Conservation (phyloP, 2,113 vertebrate genomes). For the Sterrhoptilus dennistouni region DNA sequence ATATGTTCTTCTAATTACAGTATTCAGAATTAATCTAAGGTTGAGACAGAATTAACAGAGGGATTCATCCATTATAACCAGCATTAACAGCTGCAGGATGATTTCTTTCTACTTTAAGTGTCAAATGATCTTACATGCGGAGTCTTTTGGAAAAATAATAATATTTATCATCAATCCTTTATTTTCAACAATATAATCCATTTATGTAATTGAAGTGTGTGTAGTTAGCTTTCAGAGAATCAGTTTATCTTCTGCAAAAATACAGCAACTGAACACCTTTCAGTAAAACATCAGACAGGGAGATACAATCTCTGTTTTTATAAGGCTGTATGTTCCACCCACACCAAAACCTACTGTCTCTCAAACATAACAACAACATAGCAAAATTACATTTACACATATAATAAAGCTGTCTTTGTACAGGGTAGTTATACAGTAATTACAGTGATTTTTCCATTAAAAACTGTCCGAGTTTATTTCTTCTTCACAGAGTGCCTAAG, state of each 20-base stretch:
- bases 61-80: neutral
- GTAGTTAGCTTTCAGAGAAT: neutral
- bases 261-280: conserved; percentile 18
- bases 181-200: conserved; percentile 1
- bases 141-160: conserved; percentile 8
- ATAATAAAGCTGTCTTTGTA: conserved; percentile 50
- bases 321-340: conserved; percentile 27
- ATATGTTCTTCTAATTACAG: conserved; percentile 17
- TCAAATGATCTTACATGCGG: neutral
- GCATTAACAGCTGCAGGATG: neutral
- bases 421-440: conserved; percentile 39
- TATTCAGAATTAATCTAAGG: neutral
- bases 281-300: conserved; percentile 5
- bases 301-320: conserved; percentile 41
- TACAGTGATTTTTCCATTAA: conserved; percentile 23
- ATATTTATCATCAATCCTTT: conserved; percentile 25
- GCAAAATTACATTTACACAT: conserved; percentile 55
- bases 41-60: neutral
- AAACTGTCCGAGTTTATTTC: neutral
- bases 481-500: neutral
- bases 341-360: conserved; percentile 12
- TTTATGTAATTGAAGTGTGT: neutral
- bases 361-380: conserved; percentile 28
- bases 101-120: neutral
- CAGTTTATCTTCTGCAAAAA: conserved; percentile 20